A percentile compares a stretch with the other conserved stretches of the same genome.
Evolutionary conservation across 2,888 invertebrate species (phyloP).

Genomic region (Drosophila buzzatii): DNA sequence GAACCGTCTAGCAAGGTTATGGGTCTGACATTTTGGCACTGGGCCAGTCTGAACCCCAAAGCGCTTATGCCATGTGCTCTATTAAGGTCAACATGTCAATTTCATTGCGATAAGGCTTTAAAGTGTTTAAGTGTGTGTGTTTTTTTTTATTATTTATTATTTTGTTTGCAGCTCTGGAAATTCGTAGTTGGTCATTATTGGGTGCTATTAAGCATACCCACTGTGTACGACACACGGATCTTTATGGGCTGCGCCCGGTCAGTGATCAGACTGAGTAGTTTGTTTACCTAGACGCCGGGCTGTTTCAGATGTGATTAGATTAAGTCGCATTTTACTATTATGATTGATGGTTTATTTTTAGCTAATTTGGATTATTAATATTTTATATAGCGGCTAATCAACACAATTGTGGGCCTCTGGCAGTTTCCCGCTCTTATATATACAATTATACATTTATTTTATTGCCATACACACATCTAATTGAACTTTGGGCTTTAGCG

Average conservation of each 20-base stretch:
- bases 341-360: conserved; percentile 77
- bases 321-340: conserved; percentile 52
- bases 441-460: conserved; percentile 20
- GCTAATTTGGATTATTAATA: conserved; percentile 72
- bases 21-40: conserved; percentile 56
- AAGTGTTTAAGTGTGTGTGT: conserved; percentile 22
- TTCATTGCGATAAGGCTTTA: conserved; percentile 49
- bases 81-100: conserved; percentile 71
- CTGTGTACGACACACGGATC: conserved; percentile 5
- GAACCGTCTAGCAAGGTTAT: conserved; percentile 57
- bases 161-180: conserved; percentile 4
- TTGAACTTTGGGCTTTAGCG: conserved; percentile 59
- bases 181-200: conserved; percentile 14
- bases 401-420: conserved; percentile 33
- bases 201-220: conserved; percentile 10
- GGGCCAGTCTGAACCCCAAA: conserved; percentile 38
- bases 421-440: conserved; percentile 8
- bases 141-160: neutral
- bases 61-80: conserved; percentile 31
- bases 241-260: conserved; percentile 19
- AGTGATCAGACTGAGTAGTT: conserved; percentile 48
- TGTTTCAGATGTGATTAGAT: conserved; percentile 70
- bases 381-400: conserved; percentile 60
- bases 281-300: conserved; percentile 78
- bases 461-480: conserved; percentile 40